Evolutionary conservation across 1,140 invertebrate genomes (phyloP).

Genomic region (Drosophila subpulchrella): DNA sequence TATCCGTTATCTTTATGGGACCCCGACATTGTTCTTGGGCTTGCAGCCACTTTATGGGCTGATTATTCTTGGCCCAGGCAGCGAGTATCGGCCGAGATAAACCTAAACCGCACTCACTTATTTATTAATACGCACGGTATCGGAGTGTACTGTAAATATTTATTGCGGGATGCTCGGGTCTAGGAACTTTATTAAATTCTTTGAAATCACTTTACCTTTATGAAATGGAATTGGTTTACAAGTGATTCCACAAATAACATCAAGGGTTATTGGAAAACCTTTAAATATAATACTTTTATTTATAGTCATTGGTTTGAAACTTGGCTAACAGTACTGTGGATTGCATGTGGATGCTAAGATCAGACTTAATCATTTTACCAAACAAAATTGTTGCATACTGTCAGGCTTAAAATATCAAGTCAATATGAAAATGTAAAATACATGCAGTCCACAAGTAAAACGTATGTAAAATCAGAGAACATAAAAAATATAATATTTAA

Average conservation of each 20-base stretch:
- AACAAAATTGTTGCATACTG: background rate
- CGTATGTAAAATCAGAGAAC: background rate
- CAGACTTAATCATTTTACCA: background rate
- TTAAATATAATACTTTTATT: background rate
- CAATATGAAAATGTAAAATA: background rate
- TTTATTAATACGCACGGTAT: conserved; percentile 14
- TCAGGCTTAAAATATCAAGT: background rate
- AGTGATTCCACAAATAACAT: background rate
- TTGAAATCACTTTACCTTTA: background rate
- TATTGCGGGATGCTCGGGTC: conserved; percentile 6
- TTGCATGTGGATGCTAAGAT: background rate
- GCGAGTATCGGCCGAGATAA: conserved; percentile 28
- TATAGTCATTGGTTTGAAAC: background rate
- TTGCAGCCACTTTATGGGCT: conserved; percentile 10
- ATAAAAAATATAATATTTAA: no score
- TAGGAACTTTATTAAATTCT: background rate
- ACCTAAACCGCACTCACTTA: conserved; percentile 25
- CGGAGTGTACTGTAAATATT: conserved; percentile 14
- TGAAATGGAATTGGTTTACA: background rate
- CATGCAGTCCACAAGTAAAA: background rate
- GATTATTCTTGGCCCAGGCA: conserved; percentile 33
- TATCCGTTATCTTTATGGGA: conserved; percentile 45
- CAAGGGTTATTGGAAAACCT: background rate
- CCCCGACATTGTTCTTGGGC: conserved; percentile 30
- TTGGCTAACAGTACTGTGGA: background rate